Evolutionary conservation across 2,797 vertebrate species (phyloP).

Genomic region (Salmo trutta): DNA sequence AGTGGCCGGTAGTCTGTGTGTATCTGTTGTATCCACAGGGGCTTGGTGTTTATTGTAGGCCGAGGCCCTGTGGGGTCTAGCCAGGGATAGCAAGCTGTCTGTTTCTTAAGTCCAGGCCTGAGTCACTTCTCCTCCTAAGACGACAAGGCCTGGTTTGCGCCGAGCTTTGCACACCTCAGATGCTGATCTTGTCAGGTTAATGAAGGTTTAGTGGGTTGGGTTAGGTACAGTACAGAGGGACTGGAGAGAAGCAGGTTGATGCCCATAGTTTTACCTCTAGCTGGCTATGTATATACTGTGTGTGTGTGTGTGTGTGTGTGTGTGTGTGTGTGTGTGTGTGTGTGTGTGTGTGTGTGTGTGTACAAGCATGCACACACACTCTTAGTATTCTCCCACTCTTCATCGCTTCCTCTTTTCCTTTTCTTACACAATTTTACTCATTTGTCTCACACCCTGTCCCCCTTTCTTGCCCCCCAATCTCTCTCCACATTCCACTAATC

Average conservation of each 20-base stretch:
- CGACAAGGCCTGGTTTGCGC: background rate
- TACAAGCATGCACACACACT: too few relatives aligned
- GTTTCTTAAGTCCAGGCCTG: too few relatives aligned
- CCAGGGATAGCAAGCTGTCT: constrained; percentile 40
- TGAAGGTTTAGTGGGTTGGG: constrained; percentile 26
- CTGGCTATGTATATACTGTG: background rate
- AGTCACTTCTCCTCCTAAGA: too few relatives aligned
- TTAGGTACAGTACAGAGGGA: background rate
- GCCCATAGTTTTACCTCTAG: background rate
- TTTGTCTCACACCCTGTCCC: background rate
- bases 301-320: too few relatives aligned
- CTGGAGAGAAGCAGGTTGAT: background rate
- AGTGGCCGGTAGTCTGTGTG: constrained; percentile 37
- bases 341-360: too few relatives aligned
- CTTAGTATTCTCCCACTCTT: background rate
- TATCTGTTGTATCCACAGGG: background rate
- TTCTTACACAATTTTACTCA: background rate
- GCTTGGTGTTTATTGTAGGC: constrained; percentile 47
- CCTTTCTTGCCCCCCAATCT: background rate
- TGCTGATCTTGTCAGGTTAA: constrained; percentile 32
- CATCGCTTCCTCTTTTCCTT: background rate
- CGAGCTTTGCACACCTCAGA: constrained; percentile 43
- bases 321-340: too few relatives aligned
- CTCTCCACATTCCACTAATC: background rate
- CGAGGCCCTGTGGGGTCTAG: constrained; percentile 34